Percentiles rank a stretch among this genome's conserved stretches.
Conservation (phyloP, 2,888 invertebrate species). For the Cryptophagus acutangulus region DNA sequence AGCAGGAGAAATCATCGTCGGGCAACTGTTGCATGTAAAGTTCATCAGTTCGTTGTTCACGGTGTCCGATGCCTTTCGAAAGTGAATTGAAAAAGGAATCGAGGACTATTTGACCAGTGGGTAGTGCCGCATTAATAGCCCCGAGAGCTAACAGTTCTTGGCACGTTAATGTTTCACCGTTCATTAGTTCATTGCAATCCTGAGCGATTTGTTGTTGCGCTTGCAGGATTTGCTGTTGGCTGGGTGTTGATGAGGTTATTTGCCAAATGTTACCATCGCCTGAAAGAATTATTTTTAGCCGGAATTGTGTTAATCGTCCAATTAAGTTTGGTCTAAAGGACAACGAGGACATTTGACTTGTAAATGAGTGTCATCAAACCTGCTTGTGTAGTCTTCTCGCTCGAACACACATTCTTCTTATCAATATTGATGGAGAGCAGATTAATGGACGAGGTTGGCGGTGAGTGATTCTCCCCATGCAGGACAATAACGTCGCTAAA, state of each 20-base stretch:
- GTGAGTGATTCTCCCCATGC: conserved; percentile 52
- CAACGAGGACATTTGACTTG: too few relatives aligned
- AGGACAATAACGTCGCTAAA: conserved; percentile 80
- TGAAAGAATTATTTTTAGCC: too few relatives aligned
- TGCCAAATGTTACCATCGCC: conserved; percentile 69
- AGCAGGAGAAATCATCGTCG: conserved; percentile 71
- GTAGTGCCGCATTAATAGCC: conserved; percentile 84
- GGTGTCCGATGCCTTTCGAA: conserved; percentile 57
- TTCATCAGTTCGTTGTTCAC: conserved; percentile 29
- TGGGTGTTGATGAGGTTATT: conserved; percentile 42
- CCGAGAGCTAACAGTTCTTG: conserved; percentile 90
- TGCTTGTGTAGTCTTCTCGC: conserved; percentile 87
- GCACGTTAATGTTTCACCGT: conserved; percentile 71
- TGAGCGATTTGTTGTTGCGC: conserved; percentile 47
- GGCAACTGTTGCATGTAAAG: conserved; percentile 45
- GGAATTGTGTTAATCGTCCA: too few relatives aligned
- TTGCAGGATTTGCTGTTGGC: conserved; percentile 32
- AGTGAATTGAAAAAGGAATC: conserved; percentile 79
- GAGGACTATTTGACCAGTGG: conserved; percentile 78
- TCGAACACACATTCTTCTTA: conserved; percentile 67
- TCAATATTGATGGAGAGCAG: conserved; percentile 42
- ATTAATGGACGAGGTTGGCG: conserved; percentile 39
- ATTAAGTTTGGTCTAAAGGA: too few relatives aligned
- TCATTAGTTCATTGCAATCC: conserved; percentile 56
- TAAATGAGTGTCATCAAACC: too few relatives aligned